Percentiles rank a stretch among this genome's conserved stretches.
phyloP scores from a whole-genome alignment of 2,113 vertebrate species.

The Syngnathus typhle region DNA sequence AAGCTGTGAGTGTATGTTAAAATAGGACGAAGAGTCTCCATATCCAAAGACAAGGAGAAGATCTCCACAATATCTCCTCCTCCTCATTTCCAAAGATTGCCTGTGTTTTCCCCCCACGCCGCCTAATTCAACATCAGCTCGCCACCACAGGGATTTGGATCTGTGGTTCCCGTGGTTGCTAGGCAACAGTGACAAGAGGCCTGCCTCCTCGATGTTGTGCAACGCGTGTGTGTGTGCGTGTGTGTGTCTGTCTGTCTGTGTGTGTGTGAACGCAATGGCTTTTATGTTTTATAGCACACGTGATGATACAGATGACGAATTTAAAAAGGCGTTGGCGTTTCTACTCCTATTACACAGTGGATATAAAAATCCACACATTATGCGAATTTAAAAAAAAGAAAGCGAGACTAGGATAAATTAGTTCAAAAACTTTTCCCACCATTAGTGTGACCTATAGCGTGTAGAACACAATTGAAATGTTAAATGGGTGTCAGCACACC shows the following conservation, averaged over 20 bases:
- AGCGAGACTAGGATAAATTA: background rate
- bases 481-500: too few species aligned
- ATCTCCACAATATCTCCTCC: constrained; percentile 32
- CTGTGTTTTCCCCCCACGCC: constrained; percentile 43
- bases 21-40: constrained; percentile 1
- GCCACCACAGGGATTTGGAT: constrained; percentile 65
- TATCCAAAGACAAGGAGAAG: constrained; percentile 32
- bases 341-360: background rate
- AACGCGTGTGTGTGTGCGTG: constrained; percentile 8
- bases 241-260: constrained; percentile 17
- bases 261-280: constrained; percentile 28
- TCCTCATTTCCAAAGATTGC: constrained; percentile 39
- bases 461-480: background rate
- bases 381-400: background rate
- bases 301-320: constrained; percentile 62
- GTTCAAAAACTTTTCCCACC: background rate
- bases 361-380: background rate
- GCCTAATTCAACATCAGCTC: constrained; percentile 66
- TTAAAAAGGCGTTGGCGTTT: constrained; percentile 25
- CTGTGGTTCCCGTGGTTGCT: constrained; percentile 69
- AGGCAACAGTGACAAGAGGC: constrained; percentile 75
- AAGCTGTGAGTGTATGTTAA: background rate
- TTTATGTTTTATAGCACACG: constrained; percentile 58
- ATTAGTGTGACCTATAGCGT: background rate
- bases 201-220: constrained; percentile 63